Conservation (phyloP, 2,888 invertebrate genomes). For the Brachynemurus nebulosus region DNA sequence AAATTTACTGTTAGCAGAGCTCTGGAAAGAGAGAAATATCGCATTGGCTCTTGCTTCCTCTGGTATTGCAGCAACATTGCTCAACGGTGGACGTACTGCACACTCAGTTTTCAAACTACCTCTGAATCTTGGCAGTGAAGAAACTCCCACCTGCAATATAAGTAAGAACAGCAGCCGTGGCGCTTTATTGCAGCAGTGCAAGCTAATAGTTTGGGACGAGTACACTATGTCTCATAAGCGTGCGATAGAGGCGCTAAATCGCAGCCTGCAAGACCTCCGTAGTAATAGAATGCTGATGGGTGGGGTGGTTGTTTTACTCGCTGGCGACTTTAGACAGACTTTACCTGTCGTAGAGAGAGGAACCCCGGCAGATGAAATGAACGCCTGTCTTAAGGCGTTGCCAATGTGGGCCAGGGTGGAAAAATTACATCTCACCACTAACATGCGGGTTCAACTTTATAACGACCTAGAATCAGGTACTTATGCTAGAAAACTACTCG, state of each 20-base stretch:
- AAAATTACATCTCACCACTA: constrained; percentile 9
- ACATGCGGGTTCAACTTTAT: neutral
- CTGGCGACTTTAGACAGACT: constrained; percentile 19
- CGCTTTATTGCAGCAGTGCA: constrained; percentile 5
- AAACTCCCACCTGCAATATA: constrained; percentile 3
- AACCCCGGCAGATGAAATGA: constrained; percentile 2
- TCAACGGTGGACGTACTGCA: constrained; percentile 9
- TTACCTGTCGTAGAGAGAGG: constrained; percentile 15
- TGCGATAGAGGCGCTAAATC: constrained; percentile 19
- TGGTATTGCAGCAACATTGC: constrained; percentile 6
- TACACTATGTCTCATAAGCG: constrained; percentile 19
- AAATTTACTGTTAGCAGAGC: constrained; percentile 19
- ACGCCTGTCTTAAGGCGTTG: neutral
- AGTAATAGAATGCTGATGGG: constrained; percentile 14
- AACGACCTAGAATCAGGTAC: constrained; percentile 3
- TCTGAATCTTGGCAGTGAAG: constrained; percentile 6
- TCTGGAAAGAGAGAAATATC: constrained; percentile 13
- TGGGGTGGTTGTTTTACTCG: constrained; percentile 17
- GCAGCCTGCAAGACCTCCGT: constrained; percentile 13
- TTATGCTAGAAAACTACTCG: constrained; percentile 13
- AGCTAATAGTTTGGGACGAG: constrained; percentile 19
- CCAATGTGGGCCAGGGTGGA: constrained; percentile 7
- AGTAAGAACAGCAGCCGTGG: constrained; percentile 5
- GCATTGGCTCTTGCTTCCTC: constrained; percentile 14
- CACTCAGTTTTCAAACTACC: constrained; percentile 8